Conservation (phyloP, 2,888 invertebrate species). For the Mythimna ferrago region DNA sequence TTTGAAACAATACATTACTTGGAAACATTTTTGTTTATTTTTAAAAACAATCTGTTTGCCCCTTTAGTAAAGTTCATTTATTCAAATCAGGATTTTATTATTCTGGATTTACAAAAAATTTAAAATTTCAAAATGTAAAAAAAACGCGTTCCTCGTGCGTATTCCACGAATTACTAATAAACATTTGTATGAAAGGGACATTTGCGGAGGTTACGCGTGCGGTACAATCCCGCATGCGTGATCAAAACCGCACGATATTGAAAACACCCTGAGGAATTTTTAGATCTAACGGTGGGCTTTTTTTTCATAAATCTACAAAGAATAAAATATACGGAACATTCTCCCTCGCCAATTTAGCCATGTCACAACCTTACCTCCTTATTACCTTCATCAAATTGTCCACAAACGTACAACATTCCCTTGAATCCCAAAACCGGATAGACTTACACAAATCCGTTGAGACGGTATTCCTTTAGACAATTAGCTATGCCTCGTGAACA, state of each 20-base stretch:
- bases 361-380: conserved; percentile 6
- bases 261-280: too few relatives aligned
- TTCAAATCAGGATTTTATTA: background rate
- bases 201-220: too few relatives aligned
- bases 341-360: background rate
- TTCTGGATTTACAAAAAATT: background rate
- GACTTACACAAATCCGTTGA: conserved; percentile 75
- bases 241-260: too few relatives aligned
- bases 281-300: too few relatives aligned
- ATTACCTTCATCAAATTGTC: conserved; percentile 41
- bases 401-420: conserved; percentile 55
- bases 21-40: background rate
- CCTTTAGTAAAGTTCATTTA: background rate
- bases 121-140: too few relatives aligned
- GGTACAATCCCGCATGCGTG: too few relatives aligned
- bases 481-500: conserved; percentile 73
- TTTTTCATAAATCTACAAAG: background rate
- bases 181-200: too few relatives aligned
- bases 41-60: too few relatives aligned
- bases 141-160: too few relatives aligned
- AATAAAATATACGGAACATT: background rate
- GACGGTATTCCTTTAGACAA: conserved; percentile 78
- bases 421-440: conserved; percentile 66
- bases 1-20: too few relatives aligned
- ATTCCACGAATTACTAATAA: too few relatives aligned